These are phyloP conservation scores for Drosophila funebris DNA, from an alignment of 1,140 invertebrate genomes.

Conservation along the genomic window DNA sequence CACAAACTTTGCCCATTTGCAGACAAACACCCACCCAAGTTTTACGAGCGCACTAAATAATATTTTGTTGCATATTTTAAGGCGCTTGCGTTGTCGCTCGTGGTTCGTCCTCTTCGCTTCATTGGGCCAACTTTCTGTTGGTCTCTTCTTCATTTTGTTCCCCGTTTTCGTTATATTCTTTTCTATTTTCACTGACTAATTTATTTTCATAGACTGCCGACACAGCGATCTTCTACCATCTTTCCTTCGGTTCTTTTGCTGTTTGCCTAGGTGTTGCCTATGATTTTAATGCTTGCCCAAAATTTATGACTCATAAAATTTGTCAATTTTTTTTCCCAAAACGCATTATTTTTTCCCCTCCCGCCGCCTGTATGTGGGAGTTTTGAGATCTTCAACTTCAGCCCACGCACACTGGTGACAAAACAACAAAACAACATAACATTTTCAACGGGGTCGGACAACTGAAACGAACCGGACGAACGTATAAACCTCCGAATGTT, in stretches of 20 bases:
- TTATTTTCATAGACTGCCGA: conserved; percentile 67
- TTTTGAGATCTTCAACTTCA: conserved; percentile 50
- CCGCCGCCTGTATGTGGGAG: conserved; percentile 49
- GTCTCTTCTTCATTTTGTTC: not conserved
- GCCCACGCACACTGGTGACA: conserved; percentile 50
- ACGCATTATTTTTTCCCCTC: not conserved
- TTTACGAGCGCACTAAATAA: conserved; percentile 72
- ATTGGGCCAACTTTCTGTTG: conserved; percentile 31
- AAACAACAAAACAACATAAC: conserved; percentile 14
- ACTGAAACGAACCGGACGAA: conserved; percentile 34
- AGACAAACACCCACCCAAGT: conserved; percentile 48
- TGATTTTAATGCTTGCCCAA: conserved; percentile 58
- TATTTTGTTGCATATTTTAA: conserved; percentile 72
- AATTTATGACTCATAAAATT: conserved; percentile 81
- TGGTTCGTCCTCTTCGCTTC: conserved; percentile 20
- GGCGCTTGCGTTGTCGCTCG: not conserved
- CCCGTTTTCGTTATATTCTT: too few species aligned
- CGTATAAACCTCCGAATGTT: conserved; percentile 28
- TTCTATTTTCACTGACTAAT: conserved; percentile 56
- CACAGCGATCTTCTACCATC: conserved; percentile 10
- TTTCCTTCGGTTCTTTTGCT: not conserved
- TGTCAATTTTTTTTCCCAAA: conserved; percentile 51
- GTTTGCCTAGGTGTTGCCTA: conserved; percentile 52
- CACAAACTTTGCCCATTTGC: conserved; percentile 59
- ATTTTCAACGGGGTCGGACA: conserved; percentile 31